Evolutionary conservation across 2,797 vertebrate species (phyloP).

Genomic region (Protosalanx chinensis): DNA sequence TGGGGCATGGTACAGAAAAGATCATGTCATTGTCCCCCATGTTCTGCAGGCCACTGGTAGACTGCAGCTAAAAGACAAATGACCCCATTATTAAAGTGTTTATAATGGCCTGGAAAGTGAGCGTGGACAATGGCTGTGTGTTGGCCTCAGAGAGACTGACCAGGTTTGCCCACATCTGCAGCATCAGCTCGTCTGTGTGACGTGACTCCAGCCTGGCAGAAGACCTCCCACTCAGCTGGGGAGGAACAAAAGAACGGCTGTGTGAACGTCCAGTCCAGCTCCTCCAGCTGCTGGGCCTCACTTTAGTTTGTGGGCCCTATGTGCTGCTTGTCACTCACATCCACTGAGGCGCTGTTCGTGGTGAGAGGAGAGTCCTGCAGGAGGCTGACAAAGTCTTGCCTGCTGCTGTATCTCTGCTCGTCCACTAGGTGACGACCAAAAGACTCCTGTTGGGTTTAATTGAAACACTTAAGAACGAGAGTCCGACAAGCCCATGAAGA

Average conservation of each 20-base stretch:
- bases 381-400: conserved; percentile 63
- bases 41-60: conserved; percentile 28
- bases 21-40: conserved; percentile 34
- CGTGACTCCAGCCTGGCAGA: conserved; percentile 30
- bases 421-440: conserved; percentile 53
- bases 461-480: not conserved
- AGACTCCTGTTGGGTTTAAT: conserved; percentile 49
- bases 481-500: too few species aligned
- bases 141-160: conserved; percentile 40
- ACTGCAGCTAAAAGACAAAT: conserved; percentile 62
- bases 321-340: conserved; percentile 46
- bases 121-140: conserved; percentile 15
- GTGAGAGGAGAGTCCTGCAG: conserved; percentile 59
- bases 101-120: not conserved
- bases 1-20: conserved; percentile 57
- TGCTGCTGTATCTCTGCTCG: conserved; percentile 51
- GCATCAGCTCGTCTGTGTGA: conserved; percentile 52
- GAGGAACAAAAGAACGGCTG: conserved; percentile 10
- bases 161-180: conserved; percentile 68
- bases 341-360: conserved; percentile 26
- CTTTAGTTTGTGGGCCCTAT: not conserved
- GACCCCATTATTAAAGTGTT: conserved; percentile 19
- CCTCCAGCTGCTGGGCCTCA: too few species aligned
- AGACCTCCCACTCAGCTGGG: conserved; percentile 44
- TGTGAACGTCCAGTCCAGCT: not conserved